These are phyloP conservation scores for Agriopis marginaria DNA, from an alignment of 2,888 invertebrate species.

Conservation along the genomic window DNA sequence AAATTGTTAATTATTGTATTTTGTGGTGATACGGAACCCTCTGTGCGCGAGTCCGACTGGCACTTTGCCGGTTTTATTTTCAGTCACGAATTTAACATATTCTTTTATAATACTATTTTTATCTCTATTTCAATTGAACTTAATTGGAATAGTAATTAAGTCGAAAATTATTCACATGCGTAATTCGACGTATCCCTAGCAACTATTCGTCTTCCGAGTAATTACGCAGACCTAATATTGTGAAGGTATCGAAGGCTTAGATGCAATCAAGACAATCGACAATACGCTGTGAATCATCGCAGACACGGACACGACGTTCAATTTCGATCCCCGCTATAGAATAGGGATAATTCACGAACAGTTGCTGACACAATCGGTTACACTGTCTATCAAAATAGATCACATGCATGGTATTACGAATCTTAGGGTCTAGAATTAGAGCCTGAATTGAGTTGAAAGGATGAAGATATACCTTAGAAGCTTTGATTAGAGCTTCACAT, in stretches of 20 bases:
- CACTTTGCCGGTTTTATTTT: not conserved
- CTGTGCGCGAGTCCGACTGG: no score
- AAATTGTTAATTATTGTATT: no score
- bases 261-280: conserved; percentile 46
- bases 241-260: conserved; percentile 35
- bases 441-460: conserved; percentile 36
- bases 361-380: conserved; percentile 51
- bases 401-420: conserved; percentile 37
- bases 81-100: conserved; percentile 16
- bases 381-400: conserved; percentile 40
- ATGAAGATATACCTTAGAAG: conserved; percentile 58
- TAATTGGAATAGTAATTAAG: conserved; percentile 13
- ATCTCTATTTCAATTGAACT: not conserved
- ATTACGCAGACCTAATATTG: conserved; percentile 32
- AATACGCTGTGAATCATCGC: conserved; percentile 50
- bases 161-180: conserved; percentile 9
- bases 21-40: no score
- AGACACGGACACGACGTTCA: conserved; percentile 44
- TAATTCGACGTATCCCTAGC: conserved; percentile 16
- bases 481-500: conserved; percentile 68
- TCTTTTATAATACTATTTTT: not conserved
- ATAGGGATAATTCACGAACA: conserved; percentile 55
- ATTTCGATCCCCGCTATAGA: conserved; percentile 47
- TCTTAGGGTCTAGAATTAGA: conserved; percentile 37
- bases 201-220: conserved; percentile 26